A percentile compares a stretch with the other conserved stretches of the same genome.
phyloP scores from a whole-genome alignment of 1,140 invertebrate genomes.

The Harpegnathos saltator region DNA sequence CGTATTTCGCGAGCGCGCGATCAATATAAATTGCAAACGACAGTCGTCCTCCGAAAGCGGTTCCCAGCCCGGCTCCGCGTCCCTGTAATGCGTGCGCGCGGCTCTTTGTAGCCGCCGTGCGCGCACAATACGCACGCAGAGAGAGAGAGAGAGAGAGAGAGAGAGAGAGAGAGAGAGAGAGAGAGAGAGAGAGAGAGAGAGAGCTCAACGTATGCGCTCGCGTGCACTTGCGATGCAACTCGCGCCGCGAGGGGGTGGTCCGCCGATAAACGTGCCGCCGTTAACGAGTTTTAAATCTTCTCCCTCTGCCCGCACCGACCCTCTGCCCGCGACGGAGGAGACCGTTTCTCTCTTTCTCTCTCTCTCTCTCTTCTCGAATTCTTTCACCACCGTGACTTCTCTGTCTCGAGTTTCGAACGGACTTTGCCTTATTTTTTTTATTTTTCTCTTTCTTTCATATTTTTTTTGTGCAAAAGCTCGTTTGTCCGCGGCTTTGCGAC shows the following conservation, averaged over 20 bases:
- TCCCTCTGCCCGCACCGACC: not conserved
- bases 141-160: too few relatives aligned
- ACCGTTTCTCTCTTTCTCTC: too few relatives aligned
- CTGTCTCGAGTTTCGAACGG: not conserved
- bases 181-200: too few relatives aligned
- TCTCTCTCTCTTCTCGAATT: too few relatives aligned
- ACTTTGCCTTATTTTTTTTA: not conserved
- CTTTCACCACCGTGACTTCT: not conserved
- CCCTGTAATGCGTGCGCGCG: conserved; percentile 40
- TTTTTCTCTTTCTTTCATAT: too few relatives aligned
- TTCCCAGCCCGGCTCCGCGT: too few relatives aligned
- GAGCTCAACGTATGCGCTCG: conserved; percentile 60
- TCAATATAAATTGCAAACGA: conserved; percentile 25
- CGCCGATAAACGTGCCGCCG: conserved; percentile 65
- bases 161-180: too few relatives aligned
- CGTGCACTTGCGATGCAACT: conserved; percentile 57
- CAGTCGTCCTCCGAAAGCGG: too few relatives aligned
- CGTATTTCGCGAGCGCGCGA: conserved; percentile 13
- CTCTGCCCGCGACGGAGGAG: not conserved
- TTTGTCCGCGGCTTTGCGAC: not conserved
- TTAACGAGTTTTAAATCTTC: conserved; percentile 67
- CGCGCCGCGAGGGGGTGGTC: conserved; percentile 29
- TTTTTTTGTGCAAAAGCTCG: too few relatives aligned
- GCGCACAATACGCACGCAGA: conserved; percentile 58
- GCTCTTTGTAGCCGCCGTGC: conserved; percentile 62